Evolutionary conservation across 2,113 vertebrate genomes (phyloP), one percentile per base, ranked within the genome.

Genomic region (Microtus ochrogaster): DNA sequence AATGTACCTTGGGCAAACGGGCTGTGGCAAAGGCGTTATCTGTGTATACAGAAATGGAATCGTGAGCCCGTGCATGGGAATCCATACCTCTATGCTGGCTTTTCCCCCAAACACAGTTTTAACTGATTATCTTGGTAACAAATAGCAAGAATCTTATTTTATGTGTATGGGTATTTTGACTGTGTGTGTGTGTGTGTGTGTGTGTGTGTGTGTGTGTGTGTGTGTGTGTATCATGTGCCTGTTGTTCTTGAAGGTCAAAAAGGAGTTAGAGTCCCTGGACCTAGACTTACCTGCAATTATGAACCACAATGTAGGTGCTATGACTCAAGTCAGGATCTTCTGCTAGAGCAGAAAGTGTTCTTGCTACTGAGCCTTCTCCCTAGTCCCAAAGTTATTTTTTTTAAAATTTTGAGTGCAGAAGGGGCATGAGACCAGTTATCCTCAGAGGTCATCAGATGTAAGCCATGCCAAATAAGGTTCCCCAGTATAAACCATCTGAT

Each of bases 91-190:
- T 47, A 22, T 92, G 90, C 87, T 88, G 22, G 7, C n/a, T 87
- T 81, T 81, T 2, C 61, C 82, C 72, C 7, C 41, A 88, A 22
- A 28, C 41, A 17, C 7, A n/a, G 70, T 92, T 96, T 96, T 90
- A 84, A 49, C 76, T 82, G 26, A 12, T 65, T 94, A 95, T 70
- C 63, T 76, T 76, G 39, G 74, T 28, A 93, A 87, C 65, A 49
- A n/a, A n/a, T 6, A 86, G 30, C n/a, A 61, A 63, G 39, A 82
- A 39, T 82, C 22, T 82, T 39, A 17, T 41, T 63, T 84, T 65
- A 65, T 65, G 14, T 84, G 8, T 65, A 41, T 84, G 82, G 10
- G 61, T 65, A 65, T 84, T 44, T 44, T 44, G 41, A 19, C 3
- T 84, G 30, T 28, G 9, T 61, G 36, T 41, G 5, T 83, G n/a